A percentile compares a stretch with the other conserved stretches of the same genome.
Evolutionary conservation across 2,113 vertebrate species (phyloP).

Genomic region (Actenoides hombroni): DNA sequence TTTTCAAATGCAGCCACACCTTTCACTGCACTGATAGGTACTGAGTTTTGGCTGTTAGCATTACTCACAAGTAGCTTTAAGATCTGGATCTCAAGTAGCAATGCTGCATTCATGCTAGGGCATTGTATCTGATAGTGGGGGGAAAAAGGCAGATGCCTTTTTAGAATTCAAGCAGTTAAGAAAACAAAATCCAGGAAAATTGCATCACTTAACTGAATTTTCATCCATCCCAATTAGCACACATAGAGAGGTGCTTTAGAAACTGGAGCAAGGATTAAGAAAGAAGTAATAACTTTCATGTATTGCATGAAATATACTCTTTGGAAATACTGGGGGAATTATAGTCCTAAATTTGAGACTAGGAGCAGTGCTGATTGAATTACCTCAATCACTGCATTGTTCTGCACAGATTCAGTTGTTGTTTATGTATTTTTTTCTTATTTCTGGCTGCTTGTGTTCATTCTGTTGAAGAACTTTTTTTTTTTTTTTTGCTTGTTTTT

Average conservation of each 20-base stretch:
- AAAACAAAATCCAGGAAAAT: not conserved
- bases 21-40: not conserved
- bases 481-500: not conserved
- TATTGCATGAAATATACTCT: not conserved
- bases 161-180: not conserved
- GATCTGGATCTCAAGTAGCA: rapidly evolving
- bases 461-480: not conserved
- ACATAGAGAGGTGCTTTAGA: not conserved
- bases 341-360: not conserved
- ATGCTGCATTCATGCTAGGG: not conserved
- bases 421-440: not conserved
- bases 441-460: not conserved
- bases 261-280: not conserved
- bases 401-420: not conserved
- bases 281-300: not conserved
- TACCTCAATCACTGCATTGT: not conserved
- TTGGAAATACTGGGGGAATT: not conserved
- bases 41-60: not conserved
- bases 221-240: not conserved
- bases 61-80: not conserved
- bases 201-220: not conserved
- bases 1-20: not conserved
- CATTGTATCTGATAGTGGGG: not conserved
- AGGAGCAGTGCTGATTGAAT: not conserved
- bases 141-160: not conserved